Evolutionary conservation across 2,797 vertebrate species (phyloP).

Genomic region (Sebastes paucispinis): DNA sequence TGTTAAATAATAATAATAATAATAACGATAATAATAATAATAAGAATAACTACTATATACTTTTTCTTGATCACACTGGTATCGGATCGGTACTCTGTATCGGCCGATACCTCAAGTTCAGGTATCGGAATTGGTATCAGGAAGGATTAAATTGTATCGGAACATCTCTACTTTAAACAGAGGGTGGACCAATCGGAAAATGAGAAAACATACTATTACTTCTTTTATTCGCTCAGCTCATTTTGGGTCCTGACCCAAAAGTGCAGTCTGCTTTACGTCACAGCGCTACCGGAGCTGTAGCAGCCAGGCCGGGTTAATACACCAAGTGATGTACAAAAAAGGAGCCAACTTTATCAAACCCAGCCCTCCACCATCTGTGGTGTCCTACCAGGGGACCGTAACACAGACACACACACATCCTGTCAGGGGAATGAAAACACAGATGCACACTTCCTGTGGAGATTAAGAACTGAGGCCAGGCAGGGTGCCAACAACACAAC

Average conservation of each 20-base stretch:
- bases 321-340: background rate
- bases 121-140: too few species aligned
- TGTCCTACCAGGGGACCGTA: conserved; percentile 50
- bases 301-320: background rate
- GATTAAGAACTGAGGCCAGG: conserved; percentile 35
- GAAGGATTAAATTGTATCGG: too few species aligned
- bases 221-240: background rate
- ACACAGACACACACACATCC: conserved; percentile 24
- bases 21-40: too few species aligned
- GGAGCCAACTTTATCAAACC: conserved; percentile 38
- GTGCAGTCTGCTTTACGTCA: background rate
- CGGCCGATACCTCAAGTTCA: too few species aligned
- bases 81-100: too few species aligned
- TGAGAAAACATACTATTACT: background rate
- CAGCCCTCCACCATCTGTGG: conserved; percentile 56
- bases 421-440: conserved; percentile 48
- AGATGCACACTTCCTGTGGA: conserved; percentile 53
- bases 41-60: too few species aligned
- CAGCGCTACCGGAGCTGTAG: background rate
- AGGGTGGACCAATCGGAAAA: background rate
- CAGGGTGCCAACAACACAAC: conserved; percentile 25
- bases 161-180: background rate
- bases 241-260: background rate
- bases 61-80: too few species aligned
- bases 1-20: too few species aligned